Base-by-base conservation (phyloP, 2,888 invertebrate genomes). In the Isoperla grammatica region DNA sequence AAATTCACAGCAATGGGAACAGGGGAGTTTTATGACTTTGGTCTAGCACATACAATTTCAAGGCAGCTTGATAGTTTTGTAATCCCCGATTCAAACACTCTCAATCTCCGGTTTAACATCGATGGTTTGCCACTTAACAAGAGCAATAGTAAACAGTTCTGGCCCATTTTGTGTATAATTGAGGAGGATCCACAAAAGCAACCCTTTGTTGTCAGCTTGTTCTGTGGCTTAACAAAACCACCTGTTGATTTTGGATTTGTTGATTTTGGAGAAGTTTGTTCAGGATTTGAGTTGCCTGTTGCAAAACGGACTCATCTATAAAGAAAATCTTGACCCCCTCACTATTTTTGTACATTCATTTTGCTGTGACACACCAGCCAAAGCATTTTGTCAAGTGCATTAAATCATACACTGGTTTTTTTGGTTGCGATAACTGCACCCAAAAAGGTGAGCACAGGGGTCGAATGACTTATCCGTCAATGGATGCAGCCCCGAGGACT, bases 141-240 rank as follows among this genome's bases (percentile, higher is more conserved):
- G 43, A 64, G 58, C 19, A 62, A 55, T 11, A 57, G 50, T 37
- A 56, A 15, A 20, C 56, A 59, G 11, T 60, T 60, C 39, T 62
- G 62, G 59, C 63, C 61, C 20, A 63, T 61, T 15, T 15, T 65
- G 66, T 61, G 61, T 64, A 49, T 57, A 56, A 12, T 45, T 35
- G 35, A 53, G 58, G 43, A 63, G 61, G 29, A 29, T 29, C 29
- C 29, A 29, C 29, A 29, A 29, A 6, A 6, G 8, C 29, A 29
- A 8, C 29, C 29, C 4, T 29, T 29, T 29, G 29, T 29, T 29
- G 29, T 29, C 8, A 29, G 29, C 8, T 29, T 29, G 29, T 29
- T 29, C 29, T 29, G 29, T 29, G 29, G 29, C 8, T 6, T 8
- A 29, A 29, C 29, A 6, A 29, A 29, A 29, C 29, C 29, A 29